Evolutionary conservation across 2,797 vertebrate genomes (phyloP).

Genomic region (Philypnodon macrostomus): DNA sequence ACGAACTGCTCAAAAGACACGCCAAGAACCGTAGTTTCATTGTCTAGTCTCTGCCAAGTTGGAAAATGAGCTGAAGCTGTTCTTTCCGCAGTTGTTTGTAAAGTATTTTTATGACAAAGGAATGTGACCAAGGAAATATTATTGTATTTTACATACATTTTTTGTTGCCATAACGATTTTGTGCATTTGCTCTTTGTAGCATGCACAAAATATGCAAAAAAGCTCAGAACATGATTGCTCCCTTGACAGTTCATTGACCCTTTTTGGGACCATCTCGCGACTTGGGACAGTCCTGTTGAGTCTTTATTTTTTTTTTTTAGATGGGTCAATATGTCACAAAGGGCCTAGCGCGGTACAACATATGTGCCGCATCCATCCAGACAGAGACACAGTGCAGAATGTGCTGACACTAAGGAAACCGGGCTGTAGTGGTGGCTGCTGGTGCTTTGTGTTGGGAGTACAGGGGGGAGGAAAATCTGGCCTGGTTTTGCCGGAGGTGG

Average conservation of each 20-base stretch:
- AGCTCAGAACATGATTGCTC: too few relatives aligned
- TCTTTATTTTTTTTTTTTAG: too few relatives aligned
- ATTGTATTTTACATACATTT: not conserved
- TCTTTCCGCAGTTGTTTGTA: conserved; percentile 8
- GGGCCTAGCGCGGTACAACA: conserved; percentile 28
- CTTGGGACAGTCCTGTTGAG: conserved; percentile 20
- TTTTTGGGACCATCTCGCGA: not conserved
- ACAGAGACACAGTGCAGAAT: conserved; percentile 59
- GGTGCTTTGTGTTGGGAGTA: conserved; percentile 47
- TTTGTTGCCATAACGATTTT: too few relatives aligned
- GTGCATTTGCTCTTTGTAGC: not conserved
- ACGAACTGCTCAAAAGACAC: not conserved
- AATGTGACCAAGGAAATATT: conserved; percentile 6
- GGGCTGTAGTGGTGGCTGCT: conserved; percentile 36
- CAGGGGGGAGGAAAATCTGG: conserved; percentile 38
- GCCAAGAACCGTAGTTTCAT: not conserved
- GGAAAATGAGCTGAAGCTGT: conserved; percentile 2
- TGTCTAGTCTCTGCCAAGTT: conserved; percentile 8
- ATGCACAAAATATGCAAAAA: not conserved
- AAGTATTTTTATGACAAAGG: conserved; percentile 12
- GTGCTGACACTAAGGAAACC: conserved; percentile 64
- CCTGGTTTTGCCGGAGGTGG: conserved; percentile 33
- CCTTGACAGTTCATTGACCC: not conserved
- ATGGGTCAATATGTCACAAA: conserved; percentile 22
- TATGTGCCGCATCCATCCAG: conserved; percentile 63